Base-by-base conservation (phyloP, 1,140 invertebrate species). In the Cyphomyrmex costatus region DNA sequence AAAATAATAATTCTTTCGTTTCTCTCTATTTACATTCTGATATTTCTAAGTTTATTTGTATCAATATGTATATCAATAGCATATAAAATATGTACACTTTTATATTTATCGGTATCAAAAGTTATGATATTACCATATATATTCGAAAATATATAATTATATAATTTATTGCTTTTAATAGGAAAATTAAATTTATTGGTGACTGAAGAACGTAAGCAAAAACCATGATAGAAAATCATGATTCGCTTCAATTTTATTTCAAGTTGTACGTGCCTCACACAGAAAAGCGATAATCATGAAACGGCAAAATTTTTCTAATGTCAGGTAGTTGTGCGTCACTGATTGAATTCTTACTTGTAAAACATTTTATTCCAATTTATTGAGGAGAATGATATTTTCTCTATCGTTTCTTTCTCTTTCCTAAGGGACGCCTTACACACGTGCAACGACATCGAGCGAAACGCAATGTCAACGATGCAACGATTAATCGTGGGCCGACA, bases 401-500 rank as follows among this genome's bases (percentile, higher is more conserved):
- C 53, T 42, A 83, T 83, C 53, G 66, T 27, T 82, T 73, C 46
- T 36, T 53, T 24, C 24, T 36, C 30, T 74, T 73, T 60, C 42
- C 53, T n/a, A 56, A 16, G 33, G n/a, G 49, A 36, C 16, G 21
- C 19, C 24, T 56, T 49, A 70, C 76, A 70, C 76, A 83, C 68
- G 51, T 63, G 42, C 30, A 71, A 53, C 33, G 27, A 46, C 63
- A 63, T 70, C 46, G 77, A 42, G 65, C 77, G 68, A 60, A 82
- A 46, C 82, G 83, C 79, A 61, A 87, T 80, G 79, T 56, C 78
- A 51, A 60, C 61, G 42, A 8, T 58, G 70, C 58, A 42, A 77
- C 71, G 88, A 82, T 88, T 79, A 83, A 88, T 86, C 85, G 88
- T 65, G 36, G 56, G 56, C 36, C 53, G 73, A 85, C 71, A 30